Percentiles rank a stretch among this genome's conserved stretches.
Evolutionary conservation across 2,113 vertebrate species (phyloP).

Genomic region (Dipodomys stephensi): DNA sequence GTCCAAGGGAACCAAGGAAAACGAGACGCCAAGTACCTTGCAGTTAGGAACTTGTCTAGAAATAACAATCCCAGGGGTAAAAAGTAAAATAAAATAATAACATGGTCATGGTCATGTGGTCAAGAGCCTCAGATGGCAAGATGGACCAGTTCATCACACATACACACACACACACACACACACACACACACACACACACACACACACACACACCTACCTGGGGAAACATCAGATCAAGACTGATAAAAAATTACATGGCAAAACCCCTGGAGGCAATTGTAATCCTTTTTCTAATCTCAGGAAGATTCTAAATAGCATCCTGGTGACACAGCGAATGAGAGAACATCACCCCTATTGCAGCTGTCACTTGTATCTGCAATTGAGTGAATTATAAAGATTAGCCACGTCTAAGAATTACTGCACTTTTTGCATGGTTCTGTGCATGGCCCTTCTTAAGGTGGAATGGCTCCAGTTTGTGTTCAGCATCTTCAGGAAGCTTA

Average conservation of each 20-base stretch:
- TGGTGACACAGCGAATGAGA: conserved; percentile 69
- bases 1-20: neutral
- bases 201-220: neutral
- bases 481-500: conserved; percentile 26
- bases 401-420: conserved; percentile 78
- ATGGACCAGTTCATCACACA: neutral
- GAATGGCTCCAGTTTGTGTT: conserved; percentile 51
- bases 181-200: no score
- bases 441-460: conserved; percentile 70
- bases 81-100: neutral
- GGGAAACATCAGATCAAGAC: conserved; percentile 58
- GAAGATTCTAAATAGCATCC: conserved; percentile 72
- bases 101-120: neutral
- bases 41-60: neutral
- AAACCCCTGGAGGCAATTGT: conserved; percentile 64
- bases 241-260: conserved; percentile 75
- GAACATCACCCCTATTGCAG: conserved; percentile 63
- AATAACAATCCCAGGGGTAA: neutral
- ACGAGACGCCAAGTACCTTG: neutral
- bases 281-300: conserved; percentile 78
- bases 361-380: conserved; percentile 79
- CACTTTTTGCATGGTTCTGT: conserved; percentile 77
- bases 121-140: neutral
- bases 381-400: conserved; percentile 75
- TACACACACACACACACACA: no score